These are phyloP conservation scores for Ochlodes sylvanus DNA, from an alignment of 2,888 invertebrate genomes.

Conservation along the genomic window DNA sequence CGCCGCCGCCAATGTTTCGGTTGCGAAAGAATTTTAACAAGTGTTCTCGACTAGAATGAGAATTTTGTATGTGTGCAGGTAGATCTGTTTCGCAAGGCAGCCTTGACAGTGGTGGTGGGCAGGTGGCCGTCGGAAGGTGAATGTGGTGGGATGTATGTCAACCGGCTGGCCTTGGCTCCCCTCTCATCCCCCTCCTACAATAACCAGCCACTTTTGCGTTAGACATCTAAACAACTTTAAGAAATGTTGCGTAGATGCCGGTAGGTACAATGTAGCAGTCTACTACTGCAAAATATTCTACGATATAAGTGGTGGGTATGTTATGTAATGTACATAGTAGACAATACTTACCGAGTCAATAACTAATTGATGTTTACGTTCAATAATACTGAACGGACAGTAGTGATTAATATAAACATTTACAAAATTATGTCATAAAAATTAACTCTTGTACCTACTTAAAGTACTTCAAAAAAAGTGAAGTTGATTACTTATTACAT, in stretches of 20 bases:
- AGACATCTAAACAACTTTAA: slow-evolving; percentile 45
- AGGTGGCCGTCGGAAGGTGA: slow-evolving; percentile 78
- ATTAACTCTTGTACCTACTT: too few species aligned
- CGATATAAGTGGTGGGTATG: neutral
- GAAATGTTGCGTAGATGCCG: slow-evolving; percentile 26
- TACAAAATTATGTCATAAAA: too few species aligned
- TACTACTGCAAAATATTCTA: slow-evolving; percentile 2
- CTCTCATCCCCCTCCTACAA: slow-evolving; percentile 63
- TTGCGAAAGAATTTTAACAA: slow-evolving; percentile 56
- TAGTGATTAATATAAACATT: too few species aligned
- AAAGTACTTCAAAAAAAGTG: too few species aligned
- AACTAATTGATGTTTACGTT: too few species aligned
- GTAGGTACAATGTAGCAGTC: slow-evolving; percentile 18
- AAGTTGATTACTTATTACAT: too few species aligned
- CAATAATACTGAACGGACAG: too few species aligned
- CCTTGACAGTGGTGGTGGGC: slow-evolving; percentile 79
- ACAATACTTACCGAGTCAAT: too few species aligned
- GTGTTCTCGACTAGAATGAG: slow-evolving; percentile 58
- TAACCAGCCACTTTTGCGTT: slow-evolving; percentile 52
- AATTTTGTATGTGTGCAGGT: slow-evolving; percentile 43
- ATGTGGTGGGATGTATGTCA: slow-evolving; percentile 79
- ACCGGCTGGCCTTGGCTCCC: slow-evolving; percentile 78
- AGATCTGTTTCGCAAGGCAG: slow-evolving; percentile 72
- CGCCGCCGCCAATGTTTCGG: slow-evolving; percentile 38
- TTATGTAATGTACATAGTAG: neutral